Evolutionary conservation across 1,140 invertebrate genomes (phyloP), one percentile per base, ranked within the genome.

Genomic region (Cherax quadricarinatus): DNA sequence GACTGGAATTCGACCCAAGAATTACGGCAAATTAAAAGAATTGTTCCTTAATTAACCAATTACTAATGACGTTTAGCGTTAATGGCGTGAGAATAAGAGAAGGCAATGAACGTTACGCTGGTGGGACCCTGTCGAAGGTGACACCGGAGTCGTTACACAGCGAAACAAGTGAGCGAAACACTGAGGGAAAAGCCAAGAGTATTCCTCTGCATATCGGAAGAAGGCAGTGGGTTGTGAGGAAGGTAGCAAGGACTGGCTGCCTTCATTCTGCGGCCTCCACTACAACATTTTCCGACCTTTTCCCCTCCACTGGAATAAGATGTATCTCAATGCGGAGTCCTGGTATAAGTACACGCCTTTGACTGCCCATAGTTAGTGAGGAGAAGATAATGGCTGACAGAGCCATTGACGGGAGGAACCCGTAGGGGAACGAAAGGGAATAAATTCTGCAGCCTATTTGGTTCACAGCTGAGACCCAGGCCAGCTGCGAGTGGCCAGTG

Each of bases 391-490:
- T 41, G 30, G 30, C 30, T 41, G 53, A 57, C 53, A 14, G 70
- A 60, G 62, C 30, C 30, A 14, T 18, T 18, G 86, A 53, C 16
- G 86, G 70, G 53, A 16, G 24, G 24, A 62, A 85, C 62, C 83
- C 83, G 48, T 60, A 60, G 4, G 16, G 83, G 83, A 57, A 14
- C 60, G 41, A 70, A 48, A 10, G 9, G 49, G 83, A 70, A 70
- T 62, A 49, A 85, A 53, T 48, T 62, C 60, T 66, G 83, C 60
- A 85, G 83, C 83, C 83, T 85, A 62, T 85, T 70, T 87, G 70
- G 16, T 78, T 49, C 85, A 24, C 85, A 87, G 85, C 85, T 87
- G 85, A 87, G 85, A 87, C 70, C 60, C 85, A 4, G 21, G 70
- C 21, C 85, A 87, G 85, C 70, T 87, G 84, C 41, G 21, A 83